These are phyloP conservation scores for Microtus obscurus DNA, from an alignment of 2,797 vertebrate genomes.

Conservation along the genomic window DNA sequence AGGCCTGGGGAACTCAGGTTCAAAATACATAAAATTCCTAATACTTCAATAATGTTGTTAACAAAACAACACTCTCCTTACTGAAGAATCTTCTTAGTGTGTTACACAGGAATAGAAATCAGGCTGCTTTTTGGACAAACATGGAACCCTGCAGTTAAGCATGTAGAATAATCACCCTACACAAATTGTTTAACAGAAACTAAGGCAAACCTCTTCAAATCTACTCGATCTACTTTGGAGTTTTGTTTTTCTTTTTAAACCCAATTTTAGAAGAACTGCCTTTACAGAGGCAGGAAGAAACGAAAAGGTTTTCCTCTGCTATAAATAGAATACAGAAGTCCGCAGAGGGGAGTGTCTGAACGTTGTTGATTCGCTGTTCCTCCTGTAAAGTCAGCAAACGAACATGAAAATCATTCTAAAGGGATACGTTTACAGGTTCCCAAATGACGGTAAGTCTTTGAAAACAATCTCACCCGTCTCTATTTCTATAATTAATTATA, in stretches of 20 bases:
- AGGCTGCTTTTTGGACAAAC: not conserved
- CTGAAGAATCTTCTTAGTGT: conserved; percentile 36
- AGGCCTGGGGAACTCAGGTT: not conserved
- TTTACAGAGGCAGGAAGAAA: conserved; percentile 83
- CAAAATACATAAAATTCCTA: not conserved
- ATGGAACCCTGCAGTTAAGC: not conserved
- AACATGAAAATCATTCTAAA: conserved; percentile 64
- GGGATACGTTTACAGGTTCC: conserved; percentile 59
- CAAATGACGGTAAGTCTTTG: conserved; percentile 54
- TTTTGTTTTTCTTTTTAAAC: conserved; percentile 43
- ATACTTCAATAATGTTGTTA: conserved; percentile 8
- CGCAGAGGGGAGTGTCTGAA: conserved; percentile 79
- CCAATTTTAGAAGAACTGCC: conserved; percentile 78
- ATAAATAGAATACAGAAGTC: conserved; percentile 87
- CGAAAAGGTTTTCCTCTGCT: conserved; percentile 84
- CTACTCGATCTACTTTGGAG: conserved; percentile 58
- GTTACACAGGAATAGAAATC: conserved; percentile 1
- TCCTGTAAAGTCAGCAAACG: conserved; percentile 82
- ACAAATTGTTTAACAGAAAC: conserved; percentile 63
- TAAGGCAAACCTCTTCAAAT: conserved; percentile 62
- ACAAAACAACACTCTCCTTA: conserved; percentile 12
- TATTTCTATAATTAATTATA: conserved; percentile 68
- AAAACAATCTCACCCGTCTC: conserved; percentile 61
- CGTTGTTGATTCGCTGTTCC: conserved; percentile 81
- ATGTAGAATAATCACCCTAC: conserved; percentile 55